phyloP scores from a whole-genome alignment of 2,888 invertebrate species.

The Tipula lateralis region DNA sequence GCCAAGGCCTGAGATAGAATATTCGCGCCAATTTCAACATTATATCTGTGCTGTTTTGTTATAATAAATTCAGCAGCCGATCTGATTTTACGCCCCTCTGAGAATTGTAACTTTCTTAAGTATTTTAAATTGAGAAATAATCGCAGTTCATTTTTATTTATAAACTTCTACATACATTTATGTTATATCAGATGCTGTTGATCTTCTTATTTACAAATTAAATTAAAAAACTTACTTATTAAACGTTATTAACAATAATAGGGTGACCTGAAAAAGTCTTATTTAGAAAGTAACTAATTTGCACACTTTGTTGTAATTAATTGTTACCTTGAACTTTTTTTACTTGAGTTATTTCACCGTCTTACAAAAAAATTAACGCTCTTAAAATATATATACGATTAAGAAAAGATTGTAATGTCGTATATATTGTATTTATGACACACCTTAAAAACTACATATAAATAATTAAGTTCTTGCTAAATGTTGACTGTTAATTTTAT shows the following conservation, averaged over 20 bases:
- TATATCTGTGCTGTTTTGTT: background rate
- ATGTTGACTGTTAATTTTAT: background rate
- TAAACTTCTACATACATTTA: background rate
- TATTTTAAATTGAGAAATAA: background rate
- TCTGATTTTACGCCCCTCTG: background rate
- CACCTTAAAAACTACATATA: background rate
- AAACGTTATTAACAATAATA: background rate
- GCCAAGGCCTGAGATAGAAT: background rate
- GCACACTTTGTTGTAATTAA: background rate
- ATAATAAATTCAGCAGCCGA: background rate
- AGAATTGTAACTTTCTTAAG: background rate
- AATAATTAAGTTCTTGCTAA: background rate
- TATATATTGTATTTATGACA: background rate
- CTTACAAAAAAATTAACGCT: background rate
- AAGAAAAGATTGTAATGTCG: background rate
- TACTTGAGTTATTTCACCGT: background rate
- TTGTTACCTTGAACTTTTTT: background rate
- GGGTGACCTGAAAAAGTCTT: background rate
- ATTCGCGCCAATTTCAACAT: background rate
- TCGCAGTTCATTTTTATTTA: background rate
- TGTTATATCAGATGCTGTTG: background rate
- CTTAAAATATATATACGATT: background rate
- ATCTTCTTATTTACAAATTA: background rate
- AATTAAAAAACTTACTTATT: background rate
- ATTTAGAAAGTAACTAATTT: background rate